These are phyloP conservation scores for Galeopsomyia nigrocyanea DNA, from an alignment of 2,888 invertebrate genomes.

Conservation along the genomic window DNA sequence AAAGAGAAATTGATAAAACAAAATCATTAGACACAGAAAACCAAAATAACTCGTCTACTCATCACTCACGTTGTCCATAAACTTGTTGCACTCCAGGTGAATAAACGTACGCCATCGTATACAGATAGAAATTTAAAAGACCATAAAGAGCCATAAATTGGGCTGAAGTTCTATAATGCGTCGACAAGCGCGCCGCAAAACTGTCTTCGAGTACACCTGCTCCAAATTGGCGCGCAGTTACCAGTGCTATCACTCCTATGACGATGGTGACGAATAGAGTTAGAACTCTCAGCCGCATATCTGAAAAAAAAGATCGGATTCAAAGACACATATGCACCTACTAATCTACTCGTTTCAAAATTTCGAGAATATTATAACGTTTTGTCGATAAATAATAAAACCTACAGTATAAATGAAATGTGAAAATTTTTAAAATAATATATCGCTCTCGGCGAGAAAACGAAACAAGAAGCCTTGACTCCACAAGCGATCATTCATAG, in stretches of 20 bases:
- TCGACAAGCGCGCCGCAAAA: conserved; percentile 90
- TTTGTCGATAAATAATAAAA: no score
- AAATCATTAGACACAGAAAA: background rate
- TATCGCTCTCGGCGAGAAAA: no score
- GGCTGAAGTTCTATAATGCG: conserved; percentile 91
- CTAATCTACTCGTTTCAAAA: no score
- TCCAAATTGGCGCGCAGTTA: conserved; percentile 88
- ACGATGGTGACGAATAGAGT: conserved; percentile 89
- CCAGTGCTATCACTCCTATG: conserved; percentile 79
- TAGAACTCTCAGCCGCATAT: conserved; percentile 91
- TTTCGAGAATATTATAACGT: no score
- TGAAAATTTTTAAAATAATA: no score
- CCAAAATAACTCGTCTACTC: background rate
- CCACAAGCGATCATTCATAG: no score
- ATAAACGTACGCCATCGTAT: conserved; percentile 94
- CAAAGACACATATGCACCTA: no score
- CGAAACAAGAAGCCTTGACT: no score
- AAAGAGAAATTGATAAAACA: conserved; percentile 8
- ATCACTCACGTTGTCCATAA: conserved; percentile 78
- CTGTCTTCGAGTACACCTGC: conserved; percentile 92
- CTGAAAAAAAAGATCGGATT: conserved; percentile 71
- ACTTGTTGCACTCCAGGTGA: conserved; percentile 86
- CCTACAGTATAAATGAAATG: no score
- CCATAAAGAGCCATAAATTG: conserved; percentile 97
- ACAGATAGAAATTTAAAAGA: conserved; percentile 92